Base-by-base conservation (phyloP, 2,113 vertebrate genomes). In the Odobenus rosmarus region DNA sequence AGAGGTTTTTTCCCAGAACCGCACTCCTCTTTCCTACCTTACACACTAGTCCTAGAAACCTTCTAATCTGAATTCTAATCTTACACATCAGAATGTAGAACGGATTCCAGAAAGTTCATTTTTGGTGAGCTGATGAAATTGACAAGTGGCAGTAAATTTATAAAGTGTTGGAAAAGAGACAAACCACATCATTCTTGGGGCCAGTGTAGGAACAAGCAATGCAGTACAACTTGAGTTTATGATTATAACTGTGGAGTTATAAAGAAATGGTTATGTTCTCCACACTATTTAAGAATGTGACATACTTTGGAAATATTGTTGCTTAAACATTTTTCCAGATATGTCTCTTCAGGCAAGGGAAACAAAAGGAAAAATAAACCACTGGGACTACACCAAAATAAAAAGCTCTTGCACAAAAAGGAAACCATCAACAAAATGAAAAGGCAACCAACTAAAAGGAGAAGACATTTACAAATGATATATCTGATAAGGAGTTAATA, bases 221-320 rank as follows among this genome's bases (percentile, higher is more conserved):
- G 39, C 1, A 39, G 24, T 26, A 69, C 15, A 79, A 88, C 4
- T 42, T 72, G 81, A 93, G 36, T 69, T 95, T 80, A 93, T 84
- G 51, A 91, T 15, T 89, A 12, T 72, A 86, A 71, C 19, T 42
- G 24, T 39, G 36, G 14, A 36, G 36, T 49, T 92, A 84, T 21
- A 36, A 90, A 90, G 51, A 96, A 93, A 92, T 42, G 42, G 24
- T n/a, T 76, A 72, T 86, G 36, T 82, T n/a, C 51, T 39, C 71
- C 8, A 91, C 36, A 76, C 23, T 72, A 57, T 53, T 74, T 95
- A 96, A 93, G 36, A 94, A 89, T 61, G 55, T 67, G 59, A 91
- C 5, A 26, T n/a, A 59, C 69, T 55, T 86, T 91, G 46, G 15
- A 92, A 89, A 89, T 23, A 71, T 23, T 90, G 61, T 76, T 90